phyloP scores from a whole-genome alignment of 2,888 invertebrate genomes.

The Ligdia adustata region DNA sequence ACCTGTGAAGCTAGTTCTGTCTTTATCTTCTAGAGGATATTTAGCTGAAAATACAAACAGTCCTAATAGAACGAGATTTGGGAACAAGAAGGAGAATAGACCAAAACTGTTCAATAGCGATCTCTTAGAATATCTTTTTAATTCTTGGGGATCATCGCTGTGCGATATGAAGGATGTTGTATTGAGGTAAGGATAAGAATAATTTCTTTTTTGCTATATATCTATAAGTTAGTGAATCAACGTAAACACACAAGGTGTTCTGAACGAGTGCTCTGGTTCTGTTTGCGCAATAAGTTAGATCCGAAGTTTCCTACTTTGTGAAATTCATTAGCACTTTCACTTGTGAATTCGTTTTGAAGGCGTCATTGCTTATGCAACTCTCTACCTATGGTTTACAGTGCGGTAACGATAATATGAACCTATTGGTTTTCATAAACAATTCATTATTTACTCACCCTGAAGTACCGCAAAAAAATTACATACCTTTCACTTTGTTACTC shows the following conservation, averaged over 20 bases:
- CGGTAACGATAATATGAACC: no score
- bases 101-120: conserved; percentile 83
- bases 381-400: no score
- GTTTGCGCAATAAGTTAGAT: conserved; percentile 1
- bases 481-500: no score
- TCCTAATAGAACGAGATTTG: conserved; percentile 56
- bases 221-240: no score
- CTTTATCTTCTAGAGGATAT: conserved; percentile 81
- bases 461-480: no score
- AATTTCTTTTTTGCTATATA: no score
- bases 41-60: conserved; percentile 58
- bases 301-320: neutral
- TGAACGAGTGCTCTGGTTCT: neutral
- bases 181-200: conserved; percentile 76
- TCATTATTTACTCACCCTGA: no score
- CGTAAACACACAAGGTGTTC: neutral
- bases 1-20: conserved; percentile 85
- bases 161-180: conserved; percentile 87
- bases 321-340: conserved; percentile 7
- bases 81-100: conserved; percentile 70
- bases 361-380: no score
- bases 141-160: conserved; percentile 86
- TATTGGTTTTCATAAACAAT: no score
- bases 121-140: conserved; percentile 85
- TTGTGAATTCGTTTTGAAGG: conserved; percentile 4